Conservation (phyloP, 2,113 vertebrate genomes). For the Epinephelus lanceolatus region DNA sequence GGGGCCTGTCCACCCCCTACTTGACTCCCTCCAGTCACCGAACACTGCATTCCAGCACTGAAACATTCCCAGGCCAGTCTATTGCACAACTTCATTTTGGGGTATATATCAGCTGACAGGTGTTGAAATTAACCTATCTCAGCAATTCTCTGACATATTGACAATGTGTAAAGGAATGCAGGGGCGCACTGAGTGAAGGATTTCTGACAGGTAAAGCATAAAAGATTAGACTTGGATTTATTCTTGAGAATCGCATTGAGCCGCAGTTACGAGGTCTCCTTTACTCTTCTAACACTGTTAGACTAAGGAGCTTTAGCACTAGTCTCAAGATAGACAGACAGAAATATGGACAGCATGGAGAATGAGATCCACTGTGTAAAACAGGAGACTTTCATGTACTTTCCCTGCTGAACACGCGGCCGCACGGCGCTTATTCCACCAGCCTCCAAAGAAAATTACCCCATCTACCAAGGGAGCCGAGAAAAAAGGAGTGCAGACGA, state of each 20-base stretch:
- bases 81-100: slow-evolving; percentile 77
- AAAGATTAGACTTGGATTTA: slow-evolving; percentile 83
- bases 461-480: slow-evolving; percentile 74
- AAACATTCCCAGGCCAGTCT: slow-evolving; percentile 69
- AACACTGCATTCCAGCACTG: slow-evolving; percentile 71
- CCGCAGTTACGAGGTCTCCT: slow-evolving; percentile 75
- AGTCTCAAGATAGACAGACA: slow-evolving; percentile 78
- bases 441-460: slow-evolving; percentile 84
- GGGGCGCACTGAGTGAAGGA: slow-evolving; percentile 63
- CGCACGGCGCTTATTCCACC: slow-evolving; percentile 77
- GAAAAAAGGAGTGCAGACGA: slow-evolving; percentile 73
- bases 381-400: slow-evolving; percentile 86
- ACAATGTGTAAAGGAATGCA: slow-evolving; percentile 74
- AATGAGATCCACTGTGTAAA: slow-evolving; percentile 84
- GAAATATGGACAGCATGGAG: slow-evolving; percentile 81
- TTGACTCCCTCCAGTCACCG: slow-evolving; percentile 73
- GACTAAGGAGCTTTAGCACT: slow-evolving; percentile 78
- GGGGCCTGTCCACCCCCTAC: slow-evolving; percentile 56
- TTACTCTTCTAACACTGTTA: slow-evolving; percentile 76
- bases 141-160: slow-evolving; percentile 79
- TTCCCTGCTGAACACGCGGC: slow-evolving; percentile 81
- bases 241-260: slow-evolving; percentile 71
- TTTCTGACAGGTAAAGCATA: slow-evolving; percentile 79
- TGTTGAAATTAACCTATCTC: slow-evolving; percentile 81
- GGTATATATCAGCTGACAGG: slow-evolving; percentile 73